A percentile compares a stretch with the other conserved stretches of the same genome.
phyloP scores from a whole-genome alignment of 2,888 invertebrate genomes.

The Sepioteuthis lessoniana region DNA sequence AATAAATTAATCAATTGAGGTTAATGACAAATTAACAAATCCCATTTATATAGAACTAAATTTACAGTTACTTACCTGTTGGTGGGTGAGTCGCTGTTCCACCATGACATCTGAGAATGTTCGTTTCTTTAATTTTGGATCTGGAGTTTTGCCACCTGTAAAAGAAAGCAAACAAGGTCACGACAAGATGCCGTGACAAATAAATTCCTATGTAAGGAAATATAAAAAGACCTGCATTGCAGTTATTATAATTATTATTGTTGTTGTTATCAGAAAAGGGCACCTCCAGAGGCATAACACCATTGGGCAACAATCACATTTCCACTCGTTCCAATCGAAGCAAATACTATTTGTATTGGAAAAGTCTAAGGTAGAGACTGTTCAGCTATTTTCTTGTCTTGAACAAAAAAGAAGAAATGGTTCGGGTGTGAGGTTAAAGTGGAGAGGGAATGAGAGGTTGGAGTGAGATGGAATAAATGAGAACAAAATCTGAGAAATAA shows the following conservation, averaged over 20 bases:
- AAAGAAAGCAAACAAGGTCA: slow-evolving; percentile 74
- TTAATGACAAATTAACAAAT: background rate
- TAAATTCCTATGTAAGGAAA: slow-evolving; percentile 47
- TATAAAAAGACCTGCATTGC: slow-evolving; percentile 46
- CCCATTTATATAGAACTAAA: background rate
- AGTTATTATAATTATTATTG: slow-evolving; percentile 38
- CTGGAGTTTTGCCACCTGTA: slow-evolving; percentile 98
- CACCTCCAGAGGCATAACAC: slow-evolving; percentile 4
- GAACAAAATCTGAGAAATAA: too few species aligned
- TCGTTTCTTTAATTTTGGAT: slow-evolving; percentile 85
- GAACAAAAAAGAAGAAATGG: too few species aligned
- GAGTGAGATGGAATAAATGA: too few species aligned
- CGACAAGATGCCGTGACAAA: slow-evolving; percentile 70
- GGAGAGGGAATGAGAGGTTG: too few species aligned
- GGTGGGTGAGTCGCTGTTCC: slow-evolving; percentile 93
- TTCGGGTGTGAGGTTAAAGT: too few species aligned
- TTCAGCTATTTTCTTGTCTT: too few species aligned
- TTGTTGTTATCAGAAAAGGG: too few species aligned
- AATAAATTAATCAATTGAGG: background rate
- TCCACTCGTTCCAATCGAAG: background rate
- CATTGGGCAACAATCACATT: background rate
- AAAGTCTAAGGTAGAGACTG: background rate
- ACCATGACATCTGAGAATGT: slow-evolving; percentile 98
- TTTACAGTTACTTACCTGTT: slow-evolving; percentile 81
- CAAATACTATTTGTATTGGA: slow-evolving; percentile 17